Base-by-base conservation (phyloP, 2,888 invertebrate species). In the Nomada ferruginata region DNA sequence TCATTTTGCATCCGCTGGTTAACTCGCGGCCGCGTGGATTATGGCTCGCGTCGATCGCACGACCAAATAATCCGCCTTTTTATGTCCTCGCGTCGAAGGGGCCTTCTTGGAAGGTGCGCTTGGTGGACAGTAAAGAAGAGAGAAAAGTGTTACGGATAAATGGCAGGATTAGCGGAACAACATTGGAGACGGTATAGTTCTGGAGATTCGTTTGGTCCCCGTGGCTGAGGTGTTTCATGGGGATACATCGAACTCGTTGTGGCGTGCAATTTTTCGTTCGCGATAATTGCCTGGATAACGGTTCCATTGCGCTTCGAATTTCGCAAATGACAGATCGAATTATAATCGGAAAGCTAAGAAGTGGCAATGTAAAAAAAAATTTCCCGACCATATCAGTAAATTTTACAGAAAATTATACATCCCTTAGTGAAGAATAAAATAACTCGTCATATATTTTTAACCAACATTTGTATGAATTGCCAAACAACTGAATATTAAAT, bases 31-130 rank as follows among this genome's bases (percentile, higher is more conserved):
- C 82, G 79, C 76, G 84, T 85, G 87, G 84, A 87, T 87, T 87
- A 84, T 84, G 85, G 83, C 83, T 82, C 74, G 74, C 84, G 86
- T 81, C 84, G 89, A 79, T 85, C 84, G 79, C 75, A 74, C 84
- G 87, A 83, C 87, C 90, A 88, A 90, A 90, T 90, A 90, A 91
- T 87, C 90, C 87, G 85, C 83, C 84, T 88, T 90, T 89, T 89
- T 87, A 87, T 87, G 85, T 80, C 66, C 59, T 65, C 70, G 73
- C 63, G 69, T 87, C 79, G 83, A 81, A 74, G 76, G 59, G 60
- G 71, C 77, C 36, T 64, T 87, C 82, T 84, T 61, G 77, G 79
- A 82, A 85, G 74, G 69, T 61, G 70, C 29, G 70, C 29, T 55
- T 75, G 76, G 65, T 23, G 44, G 18, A 79, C 70, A 74, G 72